Percentiles rank a stretch among this genome's conserved stretches.
Conservation (phyloP, 53 echinoderm and acorn worm species). For the Actinopyga echinites region DNA sequence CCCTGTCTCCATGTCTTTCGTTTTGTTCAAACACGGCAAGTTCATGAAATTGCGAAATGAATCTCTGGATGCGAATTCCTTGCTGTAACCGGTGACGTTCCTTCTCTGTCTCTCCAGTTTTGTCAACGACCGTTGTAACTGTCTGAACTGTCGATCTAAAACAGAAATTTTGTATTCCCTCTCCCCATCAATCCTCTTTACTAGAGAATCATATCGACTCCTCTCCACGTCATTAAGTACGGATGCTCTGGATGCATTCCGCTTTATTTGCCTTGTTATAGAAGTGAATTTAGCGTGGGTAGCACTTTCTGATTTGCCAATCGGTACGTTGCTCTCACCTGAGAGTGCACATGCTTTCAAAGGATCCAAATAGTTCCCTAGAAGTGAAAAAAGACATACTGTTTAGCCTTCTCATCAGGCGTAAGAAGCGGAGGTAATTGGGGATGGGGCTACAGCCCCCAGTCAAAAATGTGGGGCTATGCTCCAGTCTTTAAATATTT, state of each 20-base stretch:
- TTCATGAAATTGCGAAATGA: conserved; percentile 19
- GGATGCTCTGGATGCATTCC: conserved; percentile 77
- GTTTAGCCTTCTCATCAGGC: too few relatives aligned
- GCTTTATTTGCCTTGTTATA: conserved; percentile 81
- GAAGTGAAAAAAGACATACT: not conserved
- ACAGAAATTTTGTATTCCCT: conserved; percentile 69
- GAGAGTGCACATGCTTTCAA: conserved; percentile 88
- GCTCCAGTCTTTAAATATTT: too few relatives aligned
- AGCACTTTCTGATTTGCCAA: conserved; percentile 81
- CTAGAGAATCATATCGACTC: conserved; percentile 68
- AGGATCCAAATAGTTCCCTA: conserved; percentile 92
- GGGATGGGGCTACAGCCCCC: too few relatives aligned
- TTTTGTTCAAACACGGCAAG: not conserved
- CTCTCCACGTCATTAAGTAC: conserved; percentile 90
- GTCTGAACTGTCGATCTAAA: conserved; percentile 73
- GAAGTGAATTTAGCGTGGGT: conserved; percentile 73
- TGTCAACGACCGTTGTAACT: conserved; percentile 68
- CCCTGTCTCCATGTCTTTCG: not conserved
- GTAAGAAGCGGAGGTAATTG: too few relatives aligned
- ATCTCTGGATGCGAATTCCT: conserved; percentile 23
- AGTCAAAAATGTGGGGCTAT: too few relatives aligned
- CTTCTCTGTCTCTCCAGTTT: conserved; percentile 67
- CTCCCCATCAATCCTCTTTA: conserved; percentile 82
- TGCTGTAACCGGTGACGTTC: conserved; percentile 22
- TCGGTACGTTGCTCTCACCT: conserved; percentile 74